Conservation (phyloP, 1,140 invertebrate genomes). For the Latrodectus geometricus region DNA sequence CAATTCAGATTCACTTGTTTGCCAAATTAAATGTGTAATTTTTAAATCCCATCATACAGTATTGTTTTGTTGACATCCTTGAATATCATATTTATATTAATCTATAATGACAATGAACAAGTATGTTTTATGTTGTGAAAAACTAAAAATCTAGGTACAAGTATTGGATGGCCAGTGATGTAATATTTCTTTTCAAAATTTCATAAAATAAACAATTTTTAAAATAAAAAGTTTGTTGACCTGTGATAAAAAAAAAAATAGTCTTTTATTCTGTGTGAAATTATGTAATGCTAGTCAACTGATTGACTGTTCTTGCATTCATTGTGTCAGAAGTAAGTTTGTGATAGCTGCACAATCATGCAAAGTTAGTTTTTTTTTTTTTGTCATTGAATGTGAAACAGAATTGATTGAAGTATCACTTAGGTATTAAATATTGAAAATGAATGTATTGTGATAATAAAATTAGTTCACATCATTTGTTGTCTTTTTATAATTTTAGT, state of each 20-base stretch:
- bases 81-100: too few relatives aligned
- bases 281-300: constrained; percentile 44
- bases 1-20: too few relatives aligned
- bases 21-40: too few relatives aligned
- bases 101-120: too few relatives aligned
- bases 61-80: too few relatives aligned
- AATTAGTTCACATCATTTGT: constrained; percentile 46
- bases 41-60: too few relatives aligned
- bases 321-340: constrained; percentile 55
- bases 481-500: background rate
- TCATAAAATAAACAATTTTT: background rate
- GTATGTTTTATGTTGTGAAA: too few relatives aligned
- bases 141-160: too few relatives aligned
- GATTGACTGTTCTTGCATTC: constrained; percentile 24
- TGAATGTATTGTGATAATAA: constrained; percentile 60
- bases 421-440: constrained; percentile 28
- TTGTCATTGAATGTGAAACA: constrained; percentile 17
- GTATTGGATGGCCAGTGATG: too few relatives aligned
- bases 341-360: constrained; percentile 61
- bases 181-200: background rate
- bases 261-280: background rate
- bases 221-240: background rate
- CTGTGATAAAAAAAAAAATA: background rate
- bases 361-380: constrained; percentile 49
- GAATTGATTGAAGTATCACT: background rate